Evolutionary conservation across 2,888 invertebrate species (phyloP), one percentile per base, ranked within the genome.

Genomic region (Dasypogon diadema): DNA sequence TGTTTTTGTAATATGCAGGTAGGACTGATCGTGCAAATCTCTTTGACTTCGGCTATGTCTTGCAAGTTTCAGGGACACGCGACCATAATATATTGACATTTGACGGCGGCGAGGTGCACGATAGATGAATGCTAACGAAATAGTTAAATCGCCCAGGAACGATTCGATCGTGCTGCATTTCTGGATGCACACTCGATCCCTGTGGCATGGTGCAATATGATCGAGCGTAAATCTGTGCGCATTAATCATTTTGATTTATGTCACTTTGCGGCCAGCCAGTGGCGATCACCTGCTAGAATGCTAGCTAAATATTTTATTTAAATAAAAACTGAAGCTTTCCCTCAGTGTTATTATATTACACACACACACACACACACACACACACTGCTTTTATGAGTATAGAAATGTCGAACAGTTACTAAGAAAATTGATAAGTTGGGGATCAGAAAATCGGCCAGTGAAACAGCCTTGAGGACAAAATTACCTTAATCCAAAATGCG

Each of bases 1-100:
- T 5, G 37, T 18, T 63, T 58, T 34, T 18, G 30, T 42, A 48
- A 48, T 21, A 55, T 73, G 56, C 73, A 42, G 73, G 73, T 56
- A 55, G 56, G 24, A 24, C n/a, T 56, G 22, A 37, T 42, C 56
- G 73, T 21, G 70, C 54, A 21, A 54, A 70, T 34, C 24, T 16
- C 54, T 6, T 21, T 54, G 51, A 70, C 70, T 18, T 21, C 54
- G 51, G 34, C 70, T 34, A 51, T 18, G 30, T n/a, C 22, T 54
- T 30, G 70, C 34, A 51, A 22, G 16, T 73, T 42, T 73, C 73
- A 73, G 73, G 73, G 73, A 73, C 56, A 73, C 56, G 73, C 73
- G 73, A 73, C 73, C 42, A 56, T 73, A 56, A 73, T 55, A 73
- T 73, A 73, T 73, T 73, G 73, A 73, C 73, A 56, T 37, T 42